Conservation (phyloP, 1,140 invertebrate species). For the Acromyrmex echinatior region DNA sequence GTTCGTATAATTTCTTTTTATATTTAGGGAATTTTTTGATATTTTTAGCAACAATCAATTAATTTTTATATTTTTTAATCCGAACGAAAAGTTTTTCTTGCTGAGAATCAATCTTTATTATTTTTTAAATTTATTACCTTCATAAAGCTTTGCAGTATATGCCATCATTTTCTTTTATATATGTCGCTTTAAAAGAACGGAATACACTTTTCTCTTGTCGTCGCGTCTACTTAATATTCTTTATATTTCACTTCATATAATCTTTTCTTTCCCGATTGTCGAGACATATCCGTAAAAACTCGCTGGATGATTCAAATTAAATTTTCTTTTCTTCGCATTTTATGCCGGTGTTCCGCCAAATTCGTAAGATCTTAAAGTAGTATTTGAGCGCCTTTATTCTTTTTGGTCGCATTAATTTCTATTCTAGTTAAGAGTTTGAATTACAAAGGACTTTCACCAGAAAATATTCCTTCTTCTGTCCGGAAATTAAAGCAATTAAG, state of each 20-base stretch:
- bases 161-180: neutral
- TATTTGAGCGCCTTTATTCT: constrained; percentile 51
- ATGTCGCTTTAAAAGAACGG: neutral
- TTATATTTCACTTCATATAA: constrained; percentile 26
- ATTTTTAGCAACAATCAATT: neutral
- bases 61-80: neutral
- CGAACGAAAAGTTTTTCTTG: neutral
- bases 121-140: neutral
- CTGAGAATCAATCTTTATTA: constrained; percentile 3
- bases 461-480: constrained; percentile 53
- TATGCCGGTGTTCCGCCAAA: neutral
- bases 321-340: constrained; percentile 45
- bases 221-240: constrained; percentile 49
- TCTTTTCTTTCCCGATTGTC: constrained; percentile 38
- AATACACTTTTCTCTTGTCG: constrained; percentile 8
- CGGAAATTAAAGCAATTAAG: constrained; percentile 67
- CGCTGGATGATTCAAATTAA: constrained; percentile 50
- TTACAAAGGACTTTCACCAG: constrained; percentile 53
- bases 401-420: constrained; percentile 63
- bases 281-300: constrained; percentile 31
- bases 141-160: constrained; percentile 8
- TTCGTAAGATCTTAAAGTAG: constrained; percentile 32
- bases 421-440: constrained; percentile 53
- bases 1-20: too few relatives aligned
- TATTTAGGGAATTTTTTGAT: neutral